A percentile compares a stretch with the other conserved stretches of the same genome.
Conservation (phyloP, 2,113 vertebrate species). For the Rhadina sibilatrix region DNA sequence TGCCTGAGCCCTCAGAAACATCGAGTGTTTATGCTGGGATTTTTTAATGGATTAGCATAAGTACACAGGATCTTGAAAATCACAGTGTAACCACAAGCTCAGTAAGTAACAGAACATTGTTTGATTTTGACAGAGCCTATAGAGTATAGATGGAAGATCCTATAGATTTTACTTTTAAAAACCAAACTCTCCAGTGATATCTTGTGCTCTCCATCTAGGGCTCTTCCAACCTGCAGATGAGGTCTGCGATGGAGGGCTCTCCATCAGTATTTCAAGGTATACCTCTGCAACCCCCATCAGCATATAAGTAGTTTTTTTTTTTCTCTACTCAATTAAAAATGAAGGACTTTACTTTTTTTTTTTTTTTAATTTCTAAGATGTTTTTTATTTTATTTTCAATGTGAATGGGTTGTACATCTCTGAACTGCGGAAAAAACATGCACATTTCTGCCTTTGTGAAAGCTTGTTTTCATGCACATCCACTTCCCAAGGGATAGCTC, state of each 20-base stretch:
- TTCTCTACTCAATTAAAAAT: not conserved
- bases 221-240: not conserved
- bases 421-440: not conserved
- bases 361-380: not conserved
- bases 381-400: not conserved
- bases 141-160: not conserved
- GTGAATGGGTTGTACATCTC: not conserved
- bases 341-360: not conserved
- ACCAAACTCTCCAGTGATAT: not conserved
- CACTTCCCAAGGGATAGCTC: not conserved
- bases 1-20: not conserved
- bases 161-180: not conserved
- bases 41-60: not conserved
- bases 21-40: not conserved
- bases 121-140: not conserved
- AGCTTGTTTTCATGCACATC: not conserved
- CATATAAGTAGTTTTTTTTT: not conserved
- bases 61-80: not conserved
- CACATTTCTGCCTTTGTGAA: not conserved
- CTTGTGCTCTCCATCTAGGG: not conserved
- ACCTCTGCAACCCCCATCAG: not conserved
- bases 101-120: not conserved
- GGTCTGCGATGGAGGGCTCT: fast-evolving
- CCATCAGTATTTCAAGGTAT: not conserved
- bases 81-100: not conserved